Base-by-base conservation (phyloP, 2,797 vertebrate genomes). In the Halcyon chelicuti region DNA sequence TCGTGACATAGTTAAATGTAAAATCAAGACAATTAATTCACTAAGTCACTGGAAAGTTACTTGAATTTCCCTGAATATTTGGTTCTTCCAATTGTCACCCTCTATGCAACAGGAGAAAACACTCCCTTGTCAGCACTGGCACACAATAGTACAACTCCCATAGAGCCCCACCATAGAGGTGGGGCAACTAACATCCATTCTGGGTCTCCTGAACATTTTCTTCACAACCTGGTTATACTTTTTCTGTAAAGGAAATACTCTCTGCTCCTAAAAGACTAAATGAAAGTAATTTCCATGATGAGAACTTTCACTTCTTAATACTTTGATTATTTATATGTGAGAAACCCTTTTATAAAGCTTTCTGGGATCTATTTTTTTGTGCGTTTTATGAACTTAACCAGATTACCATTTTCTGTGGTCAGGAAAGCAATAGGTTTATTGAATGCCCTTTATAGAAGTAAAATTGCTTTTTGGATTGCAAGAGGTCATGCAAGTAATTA, bases 401-500 rank as follows among this genome's bases (percentile, higher is more conserved):
- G 42, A 75, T 93, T 82, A 25, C 12, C 14, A 26, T 92, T 93
- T 87, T 88, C 66, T 91, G 71, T 91, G 54, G 73, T 92, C 54
- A 71, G 65, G 73, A 85, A 86, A 92, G 77, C 31, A 96, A 78
- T 31, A 78, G 66, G 19, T 86, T 93, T 88, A 71, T 86, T 90
- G 73, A 91, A 71, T 86, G 57, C 22, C 63, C 82, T 95, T 93
- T 91, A 58, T 49, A 72, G 66, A 92, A 92, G 19, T 81, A 88
- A 82, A 93, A 77, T 76, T 84, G 67, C 21, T 39, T 95, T 95
- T 92, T 67, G 42, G 74, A 58, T 95, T 87, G 71, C 55, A 54
- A 83, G 67, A 93, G 88, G 94, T 96, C 88, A 93, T 81, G 42
- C 39, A 94, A 93, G 86, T 94, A 95, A 96, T 97, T 97, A 96